Evolutionary conservation across 1,140 invertebrate species (phyloP).

Genomic region (Neotoxoptera formosana): DNA sequence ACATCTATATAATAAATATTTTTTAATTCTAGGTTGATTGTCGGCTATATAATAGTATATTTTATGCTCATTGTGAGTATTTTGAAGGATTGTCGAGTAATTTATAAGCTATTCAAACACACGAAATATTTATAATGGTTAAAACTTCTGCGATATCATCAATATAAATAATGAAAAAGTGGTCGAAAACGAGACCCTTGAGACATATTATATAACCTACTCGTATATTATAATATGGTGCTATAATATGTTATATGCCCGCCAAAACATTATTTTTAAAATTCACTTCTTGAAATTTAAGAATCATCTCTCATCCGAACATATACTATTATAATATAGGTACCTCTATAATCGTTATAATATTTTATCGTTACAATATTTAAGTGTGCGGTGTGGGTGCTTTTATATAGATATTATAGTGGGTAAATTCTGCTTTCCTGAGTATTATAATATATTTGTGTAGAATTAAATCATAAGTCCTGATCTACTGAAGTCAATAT

Average conservation of each 20-base stretch:
- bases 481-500: too few species aligned
- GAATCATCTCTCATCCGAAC: neutral
- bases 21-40: neutral
- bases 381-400: too few species aligned
- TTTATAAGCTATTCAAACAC: neutral
- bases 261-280: neutral
- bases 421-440: too few species aligned
- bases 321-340: neutral
- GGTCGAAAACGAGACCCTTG: neutral
- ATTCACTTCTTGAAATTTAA: neutral
- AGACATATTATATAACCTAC: neutral
- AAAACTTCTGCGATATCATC: neutral
- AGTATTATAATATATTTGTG: too few species aligned
- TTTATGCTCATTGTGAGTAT: neutral
- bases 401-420: too few species aligned
- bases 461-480: too few species aligned
- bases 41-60: neutral
- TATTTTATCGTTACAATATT: neutral
- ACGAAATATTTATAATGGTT: neutral
- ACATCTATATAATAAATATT: too few species aligned
- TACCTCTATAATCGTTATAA: too few species aligned
- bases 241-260: neutral
- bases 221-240: neutral
- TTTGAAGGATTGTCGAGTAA: neutral
- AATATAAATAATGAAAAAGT: conserved; percentile 1